A percentile compares a stretch with the other conserved stretches of the same genome.
Conservation (phyloP, 92 coral and sea anemone species). For the Metridium senile region DNA sequence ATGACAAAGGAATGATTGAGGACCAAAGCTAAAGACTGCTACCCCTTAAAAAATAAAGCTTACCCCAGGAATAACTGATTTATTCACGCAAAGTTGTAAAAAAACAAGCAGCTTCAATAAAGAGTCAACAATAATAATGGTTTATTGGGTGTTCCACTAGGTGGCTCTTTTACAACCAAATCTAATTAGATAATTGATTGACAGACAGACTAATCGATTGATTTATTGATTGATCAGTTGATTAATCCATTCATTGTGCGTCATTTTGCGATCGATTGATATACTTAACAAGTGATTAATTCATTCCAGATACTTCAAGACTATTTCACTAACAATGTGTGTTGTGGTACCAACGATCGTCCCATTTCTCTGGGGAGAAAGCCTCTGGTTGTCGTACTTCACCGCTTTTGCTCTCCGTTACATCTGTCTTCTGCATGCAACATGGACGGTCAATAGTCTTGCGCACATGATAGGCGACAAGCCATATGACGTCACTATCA, state of each 20-base stretch:
- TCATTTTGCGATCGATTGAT: no score
- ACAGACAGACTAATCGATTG: background rate
- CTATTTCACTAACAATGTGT: conserved; percentile 36
- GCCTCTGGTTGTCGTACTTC: conserved; percentile 59
- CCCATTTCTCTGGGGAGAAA: conserved; percentile 80
- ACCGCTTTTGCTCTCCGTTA: conserved; percentile 71
- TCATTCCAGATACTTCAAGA: conserved; percentile 56
- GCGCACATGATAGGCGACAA: conserved; percentile 74
- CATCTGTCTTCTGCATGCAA: conserved; percentile 60
- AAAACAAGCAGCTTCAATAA: no score
- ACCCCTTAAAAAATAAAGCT: no score
- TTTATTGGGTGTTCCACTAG: no score
- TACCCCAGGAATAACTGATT: no score
- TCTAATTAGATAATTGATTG: background rate
- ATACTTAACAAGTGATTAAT: background rate
- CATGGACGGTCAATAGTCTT: conserved; percentile 82
- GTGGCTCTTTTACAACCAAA: no score
- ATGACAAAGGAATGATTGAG: no score
- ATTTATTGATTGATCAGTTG: background rate
- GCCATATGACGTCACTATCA: conserved; percentile 77
- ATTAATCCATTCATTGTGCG: no score
- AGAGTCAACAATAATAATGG: no score
- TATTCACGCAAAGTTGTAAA: no score
- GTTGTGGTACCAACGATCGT: conserved; percentile 50
- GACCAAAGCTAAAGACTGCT: no score